Base-by-base conservation (phyloP, 2,113 vertebrate species). In the Chaenogobius annularis region DNA sequence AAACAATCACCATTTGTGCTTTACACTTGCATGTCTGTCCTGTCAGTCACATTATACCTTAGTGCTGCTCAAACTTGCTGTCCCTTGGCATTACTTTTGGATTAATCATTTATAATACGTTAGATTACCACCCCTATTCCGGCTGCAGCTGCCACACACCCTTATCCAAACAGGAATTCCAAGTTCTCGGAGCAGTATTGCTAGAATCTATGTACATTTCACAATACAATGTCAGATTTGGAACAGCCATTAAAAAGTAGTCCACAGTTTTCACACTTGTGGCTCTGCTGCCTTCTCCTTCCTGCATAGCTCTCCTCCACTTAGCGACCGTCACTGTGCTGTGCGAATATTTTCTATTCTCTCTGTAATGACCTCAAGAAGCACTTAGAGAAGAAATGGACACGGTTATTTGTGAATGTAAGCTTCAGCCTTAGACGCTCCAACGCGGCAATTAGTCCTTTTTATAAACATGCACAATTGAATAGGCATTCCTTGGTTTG, bases 331-430 rank as follows among this genome's bases (percentile, higher is more conserved):
- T 40, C 37, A 40, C 37, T 3, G 7, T 40, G 37, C 37, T 9
- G 37, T 7, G 37, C 3, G 40, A 19, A 65, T 31, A 20, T 50
- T 59, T 78, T 69, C 31, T 64, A 31, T 66, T 54, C 59, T 17
- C 12, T 11, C 10, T 46, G 31, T 9, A 10, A 19, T 50, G 50
- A 69, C 50, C 31, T 73, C 43, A 43, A 50, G 43, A 58, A 50
- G 59, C 19, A 35, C 17, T 64, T 17, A 2, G n/a, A 69, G 26
- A n/a, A 23, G 40, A 62, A 54, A 77, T 22, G 3, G 17, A 31
- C 15, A 69, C 47, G 26, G 2, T 44, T 12, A 46, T 31, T n/a
- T 35, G 35, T 46, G 47, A 62, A 31, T 47, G 19, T 22, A 10
- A 12, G 56, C 66, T 64, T 52, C 48, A 52, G 48, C 22, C 58